Evolutionary conservation across 2,113 vertebrate species (phyloP), one percentile per base, ranked within the genome.

Genomic region (Chitala chitala): DNA sequence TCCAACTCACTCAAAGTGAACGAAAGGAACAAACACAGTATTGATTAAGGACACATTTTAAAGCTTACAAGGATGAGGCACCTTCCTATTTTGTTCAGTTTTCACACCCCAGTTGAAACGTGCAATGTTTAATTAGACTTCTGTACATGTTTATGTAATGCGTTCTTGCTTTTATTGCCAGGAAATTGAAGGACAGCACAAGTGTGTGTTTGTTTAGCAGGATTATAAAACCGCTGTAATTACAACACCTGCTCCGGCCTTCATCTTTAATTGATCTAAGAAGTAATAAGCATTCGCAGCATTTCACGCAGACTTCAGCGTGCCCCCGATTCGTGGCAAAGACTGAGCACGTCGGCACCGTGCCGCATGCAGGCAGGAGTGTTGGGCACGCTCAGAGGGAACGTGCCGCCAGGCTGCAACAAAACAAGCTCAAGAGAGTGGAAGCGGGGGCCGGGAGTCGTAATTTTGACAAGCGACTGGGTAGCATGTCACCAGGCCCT

Each of bases 401-500:
- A 89, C 87, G 91, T 86, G 91, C 91, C 93, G 90, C 88, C 91
- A 92, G 87, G 92, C 92, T 92, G 92, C 90, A 87, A 92, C 92
- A 93, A 92, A 93, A 92, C 93, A 94, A 93, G 91, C 88, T 89
- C 91, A 90, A 94, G 92, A 94, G 90, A 90, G 88, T 93, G 94
- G 92, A 91, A 87, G 92, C 92, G 90, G 90, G 91, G 92, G 91
- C 89, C 89, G 91, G 92, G 92, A 89, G 91, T 90, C 92, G 92
- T 93, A 93, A 93, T 93, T 93, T 93, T 93, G 93, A 94, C 92
- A 93, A 91, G 92, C 92, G 92, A 92, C 92, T 90, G 92, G 91
- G 89, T 93, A 90, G 91, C 87, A 85, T 92, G 90, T 93, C 91
- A 92, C 89, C 89, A 89, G 90, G 88, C 83, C 85, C 89, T 91